Evolutionary conservation across 1,140 invertebrate genomes (phyloP).

Genomic region (Nasonia giraulti): DNA sequence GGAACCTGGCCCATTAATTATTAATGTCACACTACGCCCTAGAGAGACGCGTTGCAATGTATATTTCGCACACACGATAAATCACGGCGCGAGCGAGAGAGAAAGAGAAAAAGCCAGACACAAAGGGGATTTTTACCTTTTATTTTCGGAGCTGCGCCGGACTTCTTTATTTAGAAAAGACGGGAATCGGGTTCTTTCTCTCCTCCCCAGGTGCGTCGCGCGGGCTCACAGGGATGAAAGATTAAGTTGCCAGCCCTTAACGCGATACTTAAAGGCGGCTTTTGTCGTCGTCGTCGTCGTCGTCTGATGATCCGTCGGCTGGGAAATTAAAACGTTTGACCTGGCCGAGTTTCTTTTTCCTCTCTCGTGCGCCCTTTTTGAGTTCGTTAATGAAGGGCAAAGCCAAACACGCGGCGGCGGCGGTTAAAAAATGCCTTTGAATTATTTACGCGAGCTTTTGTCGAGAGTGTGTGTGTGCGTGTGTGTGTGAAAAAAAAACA

Average conservation of each 20-base stretch:
- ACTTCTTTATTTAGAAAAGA: slow-evolving; percentile 26
- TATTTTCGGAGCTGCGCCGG: slow-evolving; percentile 40
- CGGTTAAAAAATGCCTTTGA: too few species aligned
- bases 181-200: background rate
- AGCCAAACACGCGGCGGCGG: too few species aligned
- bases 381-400: too few species aligned
- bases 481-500: too few species aligned
- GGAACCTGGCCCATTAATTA: slow-evolving; percentile 54
- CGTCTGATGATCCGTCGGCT: background rate
- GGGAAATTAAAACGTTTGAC: background rate
- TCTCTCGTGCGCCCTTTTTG: too few species aligned
- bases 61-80: slow-evolving; percentile 46
- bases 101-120: background rate
- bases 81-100: slow-evolving; percentile 47
- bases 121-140: slow-evolving; percentile 27
- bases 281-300: background rate
- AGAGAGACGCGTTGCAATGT: background rate
- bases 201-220: background rate
- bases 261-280: background rate
- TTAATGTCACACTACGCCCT: slow-evolving; percentile 41
- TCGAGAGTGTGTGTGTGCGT: too few species aligned
- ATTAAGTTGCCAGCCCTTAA: slow-evolving; percentile 10
- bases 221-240: background rate
- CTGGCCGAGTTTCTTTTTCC: background rate
- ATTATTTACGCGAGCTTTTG: too few species aligned